Base-by-base conservation (phyloP, 1,140 invertebrate species). In the Xylocopa sonorina region DNA sequence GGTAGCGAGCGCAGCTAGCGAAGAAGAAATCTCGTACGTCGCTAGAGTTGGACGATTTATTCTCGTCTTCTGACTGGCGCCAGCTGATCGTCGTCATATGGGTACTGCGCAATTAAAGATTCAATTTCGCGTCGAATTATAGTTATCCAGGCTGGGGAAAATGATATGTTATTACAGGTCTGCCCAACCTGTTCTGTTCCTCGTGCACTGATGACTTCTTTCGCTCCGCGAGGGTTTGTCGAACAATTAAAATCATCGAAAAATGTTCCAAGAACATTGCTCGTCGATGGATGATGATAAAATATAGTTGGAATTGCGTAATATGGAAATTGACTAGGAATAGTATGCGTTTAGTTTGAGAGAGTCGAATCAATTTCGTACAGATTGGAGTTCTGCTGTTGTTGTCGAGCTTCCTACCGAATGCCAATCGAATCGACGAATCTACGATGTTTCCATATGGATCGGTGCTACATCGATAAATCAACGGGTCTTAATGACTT, bases 81-180 rank as follows among this genome's bases (percentile, higher is more conserved):
- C 82, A 66, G 32, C 21, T 32, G 62, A 84, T 77, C 64, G 34
- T 43, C 72, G 53, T 72, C 48, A 21, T 46, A 72, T 43, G 21
- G 57, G 27, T 75, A 66, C 60, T 32, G 16, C 27, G 43, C 72
- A 73, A 78, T 78, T 77, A 81, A 77, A 46, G 62, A 85, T 71
- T 81, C 72, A 77, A 81, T 84, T 84, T 55, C n/a, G 57, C 53
- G 6, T 43, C n/a, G 60, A 73, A 84, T 81, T 77, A 77, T 84
- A 69, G 83, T 77, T 84, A 60, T 81, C 50, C n/a, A 38, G 58
- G 34, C 24, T 21, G 48, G 50, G 38, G 62, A 68, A 77, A 84
- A 85, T 74, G 41, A 84, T 41, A 57, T 51, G 69, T 81, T 85
- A 84, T 85, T 85, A 84, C n/a, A 75, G 72, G 72, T 14, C 29